phyloP scores from a whole-genome alignment of 2,888 invertebrate genomes.

The Lamellibrachia columna region DNA sequence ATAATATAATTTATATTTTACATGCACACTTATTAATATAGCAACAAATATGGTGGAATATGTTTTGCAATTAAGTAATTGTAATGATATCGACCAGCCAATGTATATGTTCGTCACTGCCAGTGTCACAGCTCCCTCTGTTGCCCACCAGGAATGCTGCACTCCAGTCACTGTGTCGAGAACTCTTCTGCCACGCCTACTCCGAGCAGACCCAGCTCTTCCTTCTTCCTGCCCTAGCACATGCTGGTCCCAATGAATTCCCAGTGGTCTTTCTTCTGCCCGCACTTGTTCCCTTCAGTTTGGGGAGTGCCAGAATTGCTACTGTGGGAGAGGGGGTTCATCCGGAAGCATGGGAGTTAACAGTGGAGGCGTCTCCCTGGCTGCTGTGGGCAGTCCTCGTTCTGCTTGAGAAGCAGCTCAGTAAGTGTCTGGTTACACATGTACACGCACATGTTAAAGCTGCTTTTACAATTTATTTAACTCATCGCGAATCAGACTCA shows the following conservation, averaged over 20 bases:
- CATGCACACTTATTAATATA: too few species aligned
- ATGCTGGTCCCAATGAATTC: slow-evolving; percentile 34
- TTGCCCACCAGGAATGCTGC: slow-evolving; percentile 37
- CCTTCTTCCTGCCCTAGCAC: slow-evolving; percentile 61
- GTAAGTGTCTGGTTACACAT: slow-evolving; percentile 67
- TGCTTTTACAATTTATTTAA: neutral
- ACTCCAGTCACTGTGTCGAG: slow-evolving; percentile 44
- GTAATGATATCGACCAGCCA: neutral
- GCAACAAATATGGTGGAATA: too few species aligned
- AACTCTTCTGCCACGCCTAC: slow-evolving; percentile 59
- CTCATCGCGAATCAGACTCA: too few species aligned
- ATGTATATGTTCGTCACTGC: neutral
- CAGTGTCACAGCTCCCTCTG: neutral
- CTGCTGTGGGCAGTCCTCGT: slow-evolving; percentile 77
- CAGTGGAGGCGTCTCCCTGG: slow-evolving; percentile 73
- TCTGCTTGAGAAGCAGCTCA: slow-evolving; percentile 75
- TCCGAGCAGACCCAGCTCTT: slow-evolving; percentile 62
- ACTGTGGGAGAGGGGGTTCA: neutral
- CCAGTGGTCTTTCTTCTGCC: slow-evolving; percentile 34
- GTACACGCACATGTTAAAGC: neutral
- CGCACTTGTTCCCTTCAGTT: slow-evolving; percentile 59
- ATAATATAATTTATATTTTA: too few species aligned
- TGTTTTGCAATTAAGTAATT: neutral
- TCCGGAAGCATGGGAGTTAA: neutral
- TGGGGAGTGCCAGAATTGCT: slow-evolving; percentile 57